Percentiles rank a stretch among this genome's conserved stretches.
These are phyloP conservation scores for Tenthredo notha DNA, from an alignment of 2,888 invertebrate species.

Conservation along the genomic window DNA sequence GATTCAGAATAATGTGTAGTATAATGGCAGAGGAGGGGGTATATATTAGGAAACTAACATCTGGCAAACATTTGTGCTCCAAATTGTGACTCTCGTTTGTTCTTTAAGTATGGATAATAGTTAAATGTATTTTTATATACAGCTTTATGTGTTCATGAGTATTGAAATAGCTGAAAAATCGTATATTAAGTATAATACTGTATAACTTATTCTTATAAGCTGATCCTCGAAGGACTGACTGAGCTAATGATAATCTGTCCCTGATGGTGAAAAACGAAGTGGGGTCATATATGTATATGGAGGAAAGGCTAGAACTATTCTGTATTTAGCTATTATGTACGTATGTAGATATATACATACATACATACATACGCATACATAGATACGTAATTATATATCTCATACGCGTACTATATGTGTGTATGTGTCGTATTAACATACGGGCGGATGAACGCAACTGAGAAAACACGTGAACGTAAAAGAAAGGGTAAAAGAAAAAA, in stretches of 20 bases:
- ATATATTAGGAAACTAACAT: conserved; percentile 13
- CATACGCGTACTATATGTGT: neutral
- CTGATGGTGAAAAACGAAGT: conserved; percentile 1
- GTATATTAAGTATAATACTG: neutral
- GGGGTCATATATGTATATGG: neutral
- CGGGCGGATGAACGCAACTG: conserved; percentile 26
- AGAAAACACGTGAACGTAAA: conserved; percentile 40
- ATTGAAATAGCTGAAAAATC: neutral
- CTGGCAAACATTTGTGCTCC: conserved; percentile 33
- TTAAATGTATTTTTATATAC: neutral
- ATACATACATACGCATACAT: neutral
- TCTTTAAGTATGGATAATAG: neutral
- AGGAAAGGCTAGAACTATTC: neutral
- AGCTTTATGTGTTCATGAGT: neutral
- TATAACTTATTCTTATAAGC: neutral
- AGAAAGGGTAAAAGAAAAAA: neutral
- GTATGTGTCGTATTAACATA: neutral
- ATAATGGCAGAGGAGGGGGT: neutral
- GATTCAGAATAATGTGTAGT: neutral
- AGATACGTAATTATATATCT: neutral
- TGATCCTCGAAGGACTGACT: neutral
- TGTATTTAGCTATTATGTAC: neutral
- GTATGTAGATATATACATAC: neutral
- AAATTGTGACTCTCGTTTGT: neutral
- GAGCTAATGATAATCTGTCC: neutral